These are phyloP conservation scores for Drosophila equinoxialis DNA, from an alignment of 1,140 invertebrate genomes.

Conservation along the genomic window DNA sequence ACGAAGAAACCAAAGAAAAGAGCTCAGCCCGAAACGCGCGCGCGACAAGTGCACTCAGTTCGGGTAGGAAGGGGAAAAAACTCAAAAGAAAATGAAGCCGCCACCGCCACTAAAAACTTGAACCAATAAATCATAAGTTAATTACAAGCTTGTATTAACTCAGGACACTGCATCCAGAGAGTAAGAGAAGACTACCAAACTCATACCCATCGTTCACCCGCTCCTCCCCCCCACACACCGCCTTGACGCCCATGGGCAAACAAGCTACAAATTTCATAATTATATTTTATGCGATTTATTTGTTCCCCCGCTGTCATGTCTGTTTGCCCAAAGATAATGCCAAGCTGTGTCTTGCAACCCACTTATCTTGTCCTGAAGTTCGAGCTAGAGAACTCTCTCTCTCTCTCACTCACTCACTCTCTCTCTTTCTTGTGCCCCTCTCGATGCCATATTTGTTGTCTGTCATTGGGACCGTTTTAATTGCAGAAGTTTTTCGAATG, in stretches of 20 bases:
- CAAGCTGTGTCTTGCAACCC: conserved; percentile 43
- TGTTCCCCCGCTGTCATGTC: conserved; percentile 74
- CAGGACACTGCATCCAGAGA: conserved; percentile 53
- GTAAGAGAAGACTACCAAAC: background rate
- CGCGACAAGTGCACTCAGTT: conserved; percentile 2
- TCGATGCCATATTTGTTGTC: conserved; percentile 42
- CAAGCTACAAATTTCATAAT: conserved; percentile 79
- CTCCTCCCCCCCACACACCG: background rate
- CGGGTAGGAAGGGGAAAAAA: background rate
- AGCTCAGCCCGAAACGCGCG: conserved; percentile 1
- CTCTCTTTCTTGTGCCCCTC: background rate
- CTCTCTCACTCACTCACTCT: background rate
- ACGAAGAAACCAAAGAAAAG: conserved; percentile 12
- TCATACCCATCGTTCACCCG: too few relatives aligned
- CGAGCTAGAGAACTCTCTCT: background rate
- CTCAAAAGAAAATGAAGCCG: conserved; percentile 65
- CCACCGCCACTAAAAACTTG: conserved; percentile 66
- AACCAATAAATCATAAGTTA: conserved; percentile 82
- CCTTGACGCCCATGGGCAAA: conserved; percentile 9
- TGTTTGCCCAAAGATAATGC: conserved; percentile 78
- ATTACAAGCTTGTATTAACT: conserved; percentile 82
- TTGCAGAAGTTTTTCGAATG: conserved; percentile 63
- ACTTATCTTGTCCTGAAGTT: conserved; percentile 29
- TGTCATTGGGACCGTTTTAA: conserved; percentile 69
- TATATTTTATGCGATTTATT: conserved; percentile 82